A percentile compares a stretch with the other conserved stretches of the same genome.
phyloP scores from a whole-genome alignment of 2,113 vertebrate genomes.

The Talpa occidentalis region DNA sequence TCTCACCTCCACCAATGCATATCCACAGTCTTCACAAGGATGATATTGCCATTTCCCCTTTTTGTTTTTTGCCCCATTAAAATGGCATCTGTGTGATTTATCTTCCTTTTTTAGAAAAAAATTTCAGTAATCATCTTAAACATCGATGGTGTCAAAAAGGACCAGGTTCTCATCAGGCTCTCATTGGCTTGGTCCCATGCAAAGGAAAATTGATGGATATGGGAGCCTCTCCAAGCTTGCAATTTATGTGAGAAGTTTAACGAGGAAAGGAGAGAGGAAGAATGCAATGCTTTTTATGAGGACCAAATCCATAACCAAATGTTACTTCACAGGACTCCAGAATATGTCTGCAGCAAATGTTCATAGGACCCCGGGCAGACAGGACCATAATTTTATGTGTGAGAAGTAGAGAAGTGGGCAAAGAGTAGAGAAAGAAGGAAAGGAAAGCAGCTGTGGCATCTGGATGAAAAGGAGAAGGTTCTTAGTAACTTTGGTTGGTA shows the following conservation, averaged over 20 bases:
- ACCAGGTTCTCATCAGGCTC: not conserved
- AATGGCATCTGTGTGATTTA: not conserved
- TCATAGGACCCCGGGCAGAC: not conserved
- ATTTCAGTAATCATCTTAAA: not conserved
- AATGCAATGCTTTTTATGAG: not conserved
- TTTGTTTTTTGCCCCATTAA: not conserved
- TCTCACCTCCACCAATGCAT: not conserved
- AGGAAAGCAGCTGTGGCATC: not conserved
- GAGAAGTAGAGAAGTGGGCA: not conserved
- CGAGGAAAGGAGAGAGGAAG: not conserved
- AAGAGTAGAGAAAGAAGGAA: not conserved
- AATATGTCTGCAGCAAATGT: not conserved
- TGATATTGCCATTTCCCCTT: not conserved
- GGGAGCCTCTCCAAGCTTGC: not conserved
- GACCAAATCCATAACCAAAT: constrained; percentile 11
- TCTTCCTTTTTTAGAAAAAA: not conserved
- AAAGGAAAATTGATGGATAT: constrained; percentile 27
- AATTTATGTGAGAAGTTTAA: not conserved
- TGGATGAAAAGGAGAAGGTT: not conserved
- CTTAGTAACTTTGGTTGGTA: not conserved
- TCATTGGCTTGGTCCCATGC: not conserved
- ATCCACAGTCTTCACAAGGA: not conserved
- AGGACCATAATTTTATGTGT: not conserved
- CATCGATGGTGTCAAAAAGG: not conserved
- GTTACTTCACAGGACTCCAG: not conserved